phyloP scores from a whole-genome alignment of 2,113 vertebrate species.

The Pantherophis guttatus region DNA sequence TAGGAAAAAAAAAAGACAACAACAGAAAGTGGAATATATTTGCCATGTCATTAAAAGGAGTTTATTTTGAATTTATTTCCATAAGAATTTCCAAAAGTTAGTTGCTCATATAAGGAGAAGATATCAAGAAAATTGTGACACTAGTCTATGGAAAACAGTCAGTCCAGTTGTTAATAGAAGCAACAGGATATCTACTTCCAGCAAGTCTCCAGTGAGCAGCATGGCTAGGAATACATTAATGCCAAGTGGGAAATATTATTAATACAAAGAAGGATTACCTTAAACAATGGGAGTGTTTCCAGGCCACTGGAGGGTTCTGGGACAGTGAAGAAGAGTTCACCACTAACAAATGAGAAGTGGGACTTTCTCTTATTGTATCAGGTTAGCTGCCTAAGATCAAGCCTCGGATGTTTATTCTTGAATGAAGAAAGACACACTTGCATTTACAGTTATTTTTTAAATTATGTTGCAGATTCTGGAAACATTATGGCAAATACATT shows the following conservation, averaged over 20 bases:
- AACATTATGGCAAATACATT: background rate
- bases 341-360: background rate
- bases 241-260: background rate
- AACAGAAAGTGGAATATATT: background rate
- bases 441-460: background rate
- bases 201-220: background rate
- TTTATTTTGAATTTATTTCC: background rate
- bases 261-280: background rate
- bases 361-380: too few species aligned
- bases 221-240: slow-evolving; percentile 5
- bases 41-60: background rate
- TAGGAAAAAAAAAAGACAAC: background rate
- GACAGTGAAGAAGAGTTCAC: background rate
- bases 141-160: background rate
- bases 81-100: background rate
- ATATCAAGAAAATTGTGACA: background rate
- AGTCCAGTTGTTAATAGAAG: background rate
- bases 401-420: background rate
- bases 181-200: background rate
- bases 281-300: background rate
- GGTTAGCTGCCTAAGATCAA: background rate
- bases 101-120: background rate
- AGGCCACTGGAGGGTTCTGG: background rate
- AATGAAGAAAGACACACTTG: background rate
- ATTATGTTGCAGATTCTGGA: background rate